Evolutionary conservation across 1,140 invertebrate species (phyloP).

Genomic region (Nebria ingens): DNA sequence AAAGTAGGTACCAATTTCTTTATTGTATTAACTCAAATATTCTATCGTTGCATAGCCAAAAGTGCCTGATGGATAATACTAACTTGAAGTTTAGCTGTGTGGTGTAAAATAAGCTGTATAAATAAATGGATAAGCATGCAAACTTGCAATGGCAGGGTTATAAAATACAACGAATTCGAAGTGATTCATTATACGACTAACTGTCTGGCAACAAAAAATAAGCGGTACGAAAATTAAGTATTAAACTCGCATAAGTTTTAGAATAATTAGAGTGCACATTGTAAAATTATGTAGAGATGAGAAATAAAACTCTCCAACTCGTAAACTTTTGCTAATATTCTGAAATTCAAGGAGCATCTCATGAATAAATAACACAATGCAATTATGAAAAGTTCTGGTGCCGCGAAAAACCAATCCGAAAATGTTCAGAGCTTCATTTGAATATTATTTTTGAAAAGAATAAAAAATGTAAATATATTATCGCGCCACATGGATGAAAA

Average conservation of each 20-base stretch:
- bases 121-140: no score
- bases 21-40: no score
- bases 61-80: no score
- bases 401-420: slow-evolving; percentile 6
- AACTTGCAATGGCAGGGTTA: no score
- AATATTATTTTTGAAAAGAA: neutral
- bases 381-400: slow-evolving; percentile 4
- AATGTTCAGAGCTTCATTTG: neutral
- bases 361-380: slow-evolving; percentile 9
- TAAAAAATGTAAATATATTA: slow-evolving; percentile 1
- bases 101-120: no score
- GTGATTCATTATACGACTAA: neutral
- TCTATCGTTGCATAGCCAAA: no score
- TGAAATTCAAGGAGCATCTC: slow-evolving; percentile 6
- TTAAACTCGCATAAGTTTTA: slow-evolving; percentile 2
- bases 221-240: slow-evolving; percentile 3
- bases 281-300: slow-evolving; percentile 1
- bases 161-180: no score
- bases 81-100: no score
- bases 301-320: slow-evolving; percentile 3
- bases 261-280: slow-evolving; percentile 8
- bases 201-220: neutral
- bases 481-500: no score
- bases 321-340: slow-evolving; percentile 8
- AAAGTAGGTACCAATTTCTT: no score